phyloP scores from a whole-genome alignment of 2,113 vertebrate genomes.

The Eptatretus burgeri region DNA sequence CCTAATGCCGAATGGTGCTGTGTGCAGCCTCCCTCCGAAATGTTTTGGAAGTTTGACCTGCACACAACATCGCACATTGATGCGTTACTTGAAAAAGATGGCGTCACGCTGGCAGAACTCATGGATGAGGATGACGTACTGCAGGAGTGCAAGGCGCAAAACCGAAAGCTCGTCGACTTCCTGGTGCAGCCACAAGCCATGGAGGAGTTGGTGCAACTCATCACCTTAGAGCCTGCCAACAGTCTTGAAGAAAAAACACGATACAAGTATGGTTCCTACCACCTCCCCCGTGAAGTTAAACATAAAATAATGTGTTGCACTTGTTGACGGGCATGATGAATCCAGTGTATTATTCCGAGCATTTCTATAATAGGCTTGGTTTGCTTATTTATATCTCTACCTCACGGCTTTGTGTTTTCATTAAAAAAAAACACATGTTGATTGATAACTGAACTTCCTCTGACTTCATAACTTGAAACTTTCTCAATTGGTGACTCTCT shows the following conservation, averaged over 20 bases:
- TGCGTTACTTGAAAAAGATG: constrained; percentile 20
- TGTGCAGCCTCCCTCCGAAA: constrained; percentile 12
- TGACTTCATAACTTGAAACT: no score
- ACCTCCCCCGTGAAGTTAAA: no score
- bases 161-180: constrained; percentile 22
- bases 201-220: constrained; percentile 21
- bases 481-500: no score
- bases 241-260: constrained; percentile 20
- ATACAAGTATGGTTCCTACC: constrained; percentile 18
- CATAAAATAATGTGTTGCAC: no score
- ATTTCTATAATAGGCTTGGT: no score
- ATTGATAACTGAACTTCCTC: no score
- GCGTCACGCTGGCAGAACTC: constrained; percentile 20
- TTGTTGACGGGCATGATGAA: no score
- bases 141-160: constrained; percentile 23
- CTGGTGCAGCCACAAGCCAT: constrained; percentile 18
- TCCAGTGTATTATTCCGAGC: no score
- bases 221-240: constrained; percentile 19
- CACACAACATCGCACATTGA: constrained; percentile 24
- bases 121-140: constrained; percentile 24
- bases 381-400: no score
- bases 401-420: no score
- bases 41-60: constrained; percentile 30
- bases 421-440: no score
- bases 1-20: no score